Conservation (phyloP, 2,797 vertebrate genomes). For the Fistularia commersonii region DNA sequence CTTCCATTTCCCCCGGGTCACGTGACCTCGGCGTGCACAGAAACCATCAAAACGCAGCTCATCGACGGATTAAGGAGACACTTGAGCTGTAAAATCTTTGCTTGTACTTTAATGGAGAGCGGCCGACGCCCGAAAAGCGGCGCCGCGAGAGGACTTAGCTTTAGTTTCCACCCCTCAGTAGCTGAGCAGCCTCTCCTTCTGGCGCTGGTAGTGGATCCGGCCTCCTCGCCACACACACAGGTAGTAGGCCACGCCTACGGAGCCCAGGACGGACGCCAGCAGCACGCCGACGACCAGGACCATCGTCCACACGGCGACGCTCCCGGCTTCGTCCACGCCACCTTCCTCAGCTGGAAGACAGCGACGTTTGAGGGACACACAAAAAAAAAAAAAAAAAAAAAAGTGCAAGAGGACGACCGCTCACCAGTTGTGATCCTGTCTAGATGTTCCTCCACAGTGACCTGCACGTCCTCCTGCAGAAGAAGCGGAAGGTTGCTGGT, state of each 20-base stretch:
- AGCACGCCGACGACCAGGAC: constrained; percentile 30
- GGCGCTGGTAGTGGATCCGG: constrained; percentile 57
- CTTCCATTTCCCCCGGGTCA: too few species aligned
- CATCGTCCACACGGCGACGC: constrained; percentile 46
- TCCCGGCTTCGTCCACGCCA: constrained; percentile 4
- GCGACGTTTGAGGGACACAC: too few species aligned
- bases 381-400: background rate
- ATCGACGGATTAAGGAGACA: too few species aligned
- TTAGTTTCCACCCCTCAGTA: too few species aligned
- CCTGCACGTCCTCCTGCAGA: too few species aligned
- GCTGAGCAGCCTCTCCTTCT: constrained; percentile 39
- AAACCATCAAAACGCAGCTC: too few species aligned
- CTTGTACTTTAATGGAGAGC: background rate
- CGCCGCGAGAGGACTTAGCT: too few species aligned
- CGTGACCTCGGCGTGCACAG: too few species aligned
- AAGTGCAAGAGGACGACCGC: background rate
- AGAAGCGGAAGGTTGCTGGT: background rate
- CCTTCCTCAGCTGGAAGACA: background rate
- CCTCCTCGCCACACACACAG: constrained; percentile 74
- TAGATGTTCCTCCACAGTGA: too few species aligned
- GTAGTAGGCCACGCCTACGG: constrained; percentile 62
- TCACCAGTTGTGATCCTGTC: constrained; percentile 27
- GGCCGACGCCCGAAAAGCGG: too few species aligned
- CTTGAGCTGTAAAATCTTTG: background rate
- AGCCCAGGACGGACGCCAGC: constrained; percentile 42